A percentile compares a stretch with the other conserved stretches of the same genome.
These are phyloP conservation scores for Masnerella sp. DNA, from an alignment of 2,888 invertebrate species.

Conservation along the genomic window DNA sequence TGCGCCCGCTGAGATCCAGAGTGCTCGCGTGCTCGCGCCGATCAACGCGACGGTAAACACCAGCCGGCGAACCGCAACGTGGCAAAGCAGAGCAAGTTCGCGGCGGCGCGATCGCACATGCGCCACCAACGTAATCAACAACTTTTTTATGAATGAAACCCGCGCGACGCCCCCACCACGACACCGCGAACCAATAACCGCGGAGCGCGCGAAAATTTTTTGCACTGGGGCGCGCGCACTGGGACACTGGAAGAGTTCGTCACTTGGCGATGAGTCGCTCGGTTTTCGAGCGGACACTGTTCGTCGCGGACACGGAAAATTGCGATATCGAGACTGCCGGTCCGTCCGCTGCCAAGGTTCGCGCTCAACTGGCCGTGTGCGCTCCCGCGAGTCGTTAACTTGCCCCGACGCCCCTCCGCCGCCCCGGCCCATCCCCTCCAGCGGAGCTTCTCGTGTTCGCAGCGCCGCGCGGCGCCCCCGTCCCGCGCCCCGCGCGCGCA, in stretches of 20 bases:
- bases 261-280: neutral
- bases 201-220: no score
- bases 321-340: neutral
- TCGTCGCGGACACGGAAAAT: no score
- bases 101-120: conserved; percentile 69
- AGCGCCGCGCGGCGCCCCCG: conserved; percentile 13
- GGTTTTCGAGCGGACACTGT: no score
- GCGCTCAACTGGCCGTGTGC: conserved; percentile 31
- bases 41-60: conserved; percentile 43
- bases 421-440: neutral
- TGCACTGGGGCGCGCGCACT: neutral
- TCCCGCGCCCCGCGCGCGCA: conserved; percentile 6
- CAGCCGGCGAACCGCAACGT: conserved; percentile 10
- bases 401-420: conserved; percentile 5
- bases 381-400: conserved; percentile 33
- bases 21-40: conserved; percentile 51
- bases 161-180: conserved; percentile 28
- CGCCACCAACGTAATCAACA: conserved; percentile 75
- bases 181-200: neutral
- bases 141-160: conserved; percentile 78
- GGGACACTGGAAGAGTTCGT: neutral
- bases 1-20: conserved; percentile 47
- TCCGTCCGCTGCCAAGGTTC: conserved; percentile 18
- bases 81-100: neutral
- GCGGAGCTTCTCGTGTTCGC: conserved; percentile 28